Evolutionary conservation across 2,797 vertebrate genomes (phyloP), one percentile per base, ranked within the genome.

Genomic region (Brotula barbata): DNA sequence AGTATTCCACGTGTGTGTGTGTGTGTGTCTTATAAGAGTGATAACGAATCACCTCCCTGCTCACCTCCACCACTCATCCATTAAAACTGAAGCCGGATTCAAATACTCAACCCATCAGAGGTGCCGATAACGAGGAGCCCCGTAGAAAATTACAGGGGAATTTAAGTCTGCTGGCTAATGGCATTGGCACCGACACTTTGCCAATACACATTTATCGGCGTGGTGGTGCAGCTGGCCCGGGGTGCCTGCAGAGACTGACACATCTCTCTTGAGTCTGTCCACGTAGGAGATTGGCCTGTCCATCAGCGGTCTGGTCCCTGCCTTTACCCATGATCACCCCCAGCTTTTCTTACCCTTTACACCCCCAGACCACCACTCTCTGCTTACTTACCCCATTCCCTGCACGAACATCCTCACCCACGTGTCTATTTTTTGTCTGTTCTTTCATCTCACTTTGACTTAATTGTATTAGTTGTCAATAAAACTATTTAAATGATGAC

Each of bases 221-320:
- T 69, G 90, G 80, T 87, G 55, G 87, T 83, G 82, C 71, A 74
- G 84, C 84, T 85, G 92, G 92, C 94, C 92, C 62, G 87, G 84
- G 86, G 92, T 92, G 93, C 89, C 50, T 44, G 57, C 51, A 46
- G 78, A 86, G 71, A 83, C 81, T 74, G 82, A 89, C 85, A 87
- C 80, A 78, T 89, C 84, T 86, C 88, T 82, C 87, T 85, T 84
- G 87, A 82, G 77, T 66, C 82, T 87, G 83, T 85, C 84, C 77
- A 78, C 45, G 49, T 39, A 54, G 77, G 77, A 84, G 86, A 90
- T 88, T 89, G 86, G 89, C 89, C 92, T 92, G 90, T 91, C 89
- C 44, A 59, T 88, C 81, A 88, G 69, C 60, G 9, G 63, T 68
- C 76, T 56, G 64, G 74, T 77, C 64, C 62, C 77, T 77, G 81